Percentiles rank a stretch among this genome's conserved stretches.
Conservation (phyloP, 1,140 invertebrate species). For the Archivesica marissinica region DNA sequence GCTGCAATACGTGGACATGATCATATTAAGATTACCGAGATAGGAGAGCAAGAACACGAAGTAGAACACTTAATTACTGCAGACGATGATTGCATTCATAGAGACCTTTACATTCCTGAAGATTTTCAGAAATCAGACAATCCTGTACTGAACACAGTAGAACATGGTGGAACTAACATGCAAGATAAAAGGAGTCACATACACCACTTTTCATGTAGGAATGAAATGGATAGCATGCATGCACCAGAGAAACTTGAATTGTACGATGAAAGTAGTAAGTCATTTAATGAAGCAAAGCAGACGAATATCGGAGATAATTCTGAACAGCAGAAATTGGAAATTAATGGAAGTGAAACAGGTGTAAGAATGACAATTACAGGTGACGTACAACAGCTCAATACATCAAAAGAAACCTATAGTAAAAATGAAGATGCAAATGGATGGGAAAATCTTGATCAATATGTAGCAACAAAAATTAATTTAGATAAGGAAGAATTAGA, state of each 20-base stretch:
- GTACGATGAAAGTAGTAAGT: no score
- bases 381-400: background rate
- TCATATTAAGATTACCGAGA: background rate
- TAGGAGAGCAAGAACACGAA: background rate
- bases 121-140: conserved; percentile 12
- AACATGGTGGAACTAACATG: no score
- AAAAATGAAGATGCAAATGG: background rate
- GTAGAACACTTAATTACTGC: background rate
- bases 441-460: background rate
- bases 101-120: conserved; percentile 2
- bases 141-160: background rate
- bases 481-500: background rate
- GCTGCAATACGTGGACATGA: background rate
- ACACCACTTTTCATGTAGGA: no score
- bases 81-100: background rate
- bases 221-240: background rate
- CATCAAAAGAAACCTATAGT: background rate
- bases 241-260: background rate
- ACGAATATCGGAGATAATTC: background rate
- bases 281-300: no score
- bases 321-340: background rate
- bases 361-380: no score
- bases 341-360: background rate
- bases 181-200: no score
- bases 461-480: background rate